Percentiles rank a stretch among this genome's conserved stretches.
These are phyloP conservation scores for Hoplias malabaricus DNA, from an alignment of 2,113 vertebrate species.

Conservation along the genomic window DNA sequence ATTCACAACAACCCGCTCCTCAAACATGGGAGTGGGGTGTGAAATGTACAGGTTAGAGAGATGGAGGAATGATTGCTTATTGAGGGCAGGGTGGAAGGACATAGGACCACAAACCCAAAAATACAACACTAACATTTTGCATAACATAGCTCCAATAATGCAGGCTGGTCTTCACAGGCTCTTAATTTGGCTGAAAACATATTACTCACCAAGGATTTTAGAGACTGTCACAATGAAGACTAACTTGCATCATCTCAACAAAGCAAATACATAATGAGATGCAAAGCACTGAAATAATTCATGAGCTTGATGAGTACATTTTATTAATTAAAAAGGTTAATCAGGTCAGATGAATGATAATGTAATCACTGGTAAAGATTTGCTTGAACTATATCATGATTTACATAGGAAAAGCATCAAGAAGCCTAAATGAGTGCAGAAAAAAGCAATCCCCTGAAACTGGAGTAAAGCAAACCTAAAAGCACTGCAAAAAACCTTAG, in stretches of 20 bases:
- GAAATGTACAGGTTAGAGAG: slow-evolving; percentile 43
- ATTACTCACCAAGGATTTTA: not conserved
- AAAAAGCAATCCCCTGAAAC: not conserved
- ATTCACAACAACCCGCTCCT: slow-evolving; percentile 46
- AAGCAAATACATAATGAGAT: not conserved
- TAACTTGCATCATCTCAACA: slow-evolving; percentile 11
- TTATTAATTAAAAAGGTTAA: slow-evolving; percentile 25
- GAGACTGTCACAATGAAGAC: not conserved
- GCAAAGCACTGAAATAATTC: slow-evolving; percentile 1
- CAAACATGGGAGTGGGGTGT: slow-evolving; percentile 31
- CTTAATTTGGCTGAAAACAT: not conserved
- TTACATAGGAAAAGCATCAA: not conserved
- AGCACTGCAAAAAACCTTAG: too few species aligned
- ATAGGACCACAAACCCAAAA: slow-evolving; percentile 14
- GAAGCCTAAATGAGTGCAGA: not conserved
- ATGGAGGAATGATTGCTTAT: not conserved
- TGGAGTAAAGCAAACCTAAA: not conserved
- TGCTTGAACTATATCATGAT: not conserved
- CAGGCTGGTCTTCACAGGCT: slow-evolving; percentile 14
- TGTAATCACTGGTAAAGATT: not conserved
- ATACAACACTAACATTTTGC: slow-evolving; percentile 9
- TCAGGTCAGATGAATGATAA: slow-evolving; percentile 11
- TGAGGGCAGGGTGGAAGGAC: not conserved
- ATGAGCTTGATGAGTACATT: not conserved
- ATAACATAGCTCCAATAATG: slow-evolving; percentile 13